phyloP scores from a whole-genome alignment of 2,888 invertebrate species.

The Rhimphoctona megacephalus region DNA sequence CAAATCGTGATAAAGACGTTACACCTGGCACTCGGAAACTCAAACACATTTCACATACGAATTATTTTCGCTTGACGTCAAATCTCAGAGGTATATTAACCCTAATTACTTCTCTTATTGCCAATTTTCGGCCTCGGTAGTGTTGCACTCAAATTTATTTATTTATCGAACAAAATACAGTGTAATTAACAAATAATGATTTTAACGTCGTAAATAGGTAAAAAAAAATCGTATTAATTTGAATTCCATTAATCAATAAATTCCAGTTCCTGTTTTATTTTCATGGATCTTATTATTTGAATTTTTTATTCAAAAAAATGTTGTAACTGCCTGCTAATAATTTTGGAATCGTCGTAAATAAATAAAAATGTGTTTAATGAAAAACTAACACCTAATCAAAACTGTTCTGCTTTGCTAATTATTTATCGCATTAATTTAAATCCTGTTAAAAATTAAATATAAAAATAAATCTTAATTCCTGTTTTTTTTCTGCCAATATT shows the following conservation, averaged over 20 bases:
- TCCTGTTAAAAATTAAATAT: too few species aligned
- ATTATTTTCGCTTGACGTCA: slow-evolving; percentile 36
- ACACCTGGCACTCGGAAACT: slow-evolving; percentile 48
- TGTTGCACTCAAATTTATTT: not conserved
- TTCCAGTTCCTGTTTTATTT: too few species aligned
- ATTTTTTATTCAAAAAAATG: not conserved
- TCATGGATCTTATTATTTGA: too few species aligned
- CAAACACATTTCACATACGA: not conserved
- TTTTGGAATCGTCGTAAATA: not conserved
- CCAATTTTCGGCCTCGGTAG: not conserved
- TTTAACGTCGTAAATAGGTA: not conserved
- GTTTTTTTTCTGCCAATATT: too few species aligned
- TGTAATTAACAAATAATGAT: not conserved
- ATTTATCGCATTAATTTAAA: too few species aligned
- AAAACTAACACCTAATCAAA: too few species aligned
- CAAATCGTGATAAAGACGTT: slow-evolving; percentile 43
- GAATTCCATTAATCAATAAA: too few species aligned
- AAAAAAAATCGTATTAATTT: too few species aligned
- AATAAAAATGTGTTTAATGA: too few species aligned
- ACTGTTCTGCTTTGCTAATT: too few species aligned
- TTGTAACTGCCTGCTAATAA: too few species aligned
- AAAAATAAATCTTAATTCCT: too few species aligned
- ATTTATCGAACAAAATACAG: not conserved
- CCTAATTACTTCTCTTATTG: not conserved
- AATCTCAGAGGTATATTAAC: slow-evolving; percentile 3